phyloP scores from a whole-genome alignment of 2,888 invertebrate species.

The Cerastis rubricosa region DNA sequence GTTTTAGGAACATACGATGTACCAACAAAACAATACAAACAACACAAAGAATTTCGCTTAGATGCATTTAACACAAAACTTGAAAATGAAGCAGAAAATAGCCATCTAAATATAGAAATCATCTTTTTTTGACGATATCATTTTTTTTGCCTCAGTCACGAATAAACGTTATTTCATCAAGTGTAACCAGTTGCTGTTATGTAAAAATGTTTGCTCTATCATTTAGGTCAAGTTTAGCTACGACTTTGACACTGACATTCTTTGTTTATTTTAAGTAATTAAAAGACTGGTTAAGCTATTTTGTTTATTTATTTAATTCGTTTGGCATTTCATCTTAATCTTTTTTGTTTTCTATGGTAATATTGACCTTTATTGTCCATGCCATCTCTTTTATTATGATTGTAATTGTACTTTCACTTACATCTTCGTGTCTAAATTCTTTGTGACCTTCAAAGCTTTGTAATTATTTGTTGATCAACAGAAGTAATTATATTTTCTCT shows the following conservation, averaged over 20 bases:
- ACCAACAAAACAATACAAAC: neutral
- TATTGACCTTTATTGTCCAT: constrained; percentile 17
- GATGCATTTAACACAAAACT: neutral
- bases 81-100: neutral
- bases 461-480: constrained; percentile 21
- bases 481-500: constrained; percentile 41
- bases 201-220: constrained; percentile 71
- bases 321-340: constrained; percentile 5
- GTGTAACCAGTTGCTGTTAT: constrained; percentile 67
- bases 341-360: constrained; percentile 12
- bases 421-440: constrained; percentile 27
- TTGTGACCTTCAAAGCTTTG: constrained; percentile 39
- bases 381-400: constrained; percentile 17
- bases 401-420: constrained; percentile 50
- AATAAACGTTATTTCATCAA: constrained; percentile 34
- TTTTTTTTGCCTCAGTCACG: neutral
- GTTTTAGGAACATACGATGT: neutral
- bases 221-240: constrained; percentile 76
- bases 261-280: constrained; percentile 39
- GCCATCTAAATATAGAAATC: too few relatives aligned
- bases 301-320: constrained; percentile 14
- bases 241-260: constrained; percentile 66
- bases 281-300: constrained; percentile 17
- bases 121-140: neutral
- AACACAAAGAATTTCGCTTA: neutral